phyloP scores from a whole-genome alignment of 2,888 invertebrate species.

The Conomelus anceps region DNA sequence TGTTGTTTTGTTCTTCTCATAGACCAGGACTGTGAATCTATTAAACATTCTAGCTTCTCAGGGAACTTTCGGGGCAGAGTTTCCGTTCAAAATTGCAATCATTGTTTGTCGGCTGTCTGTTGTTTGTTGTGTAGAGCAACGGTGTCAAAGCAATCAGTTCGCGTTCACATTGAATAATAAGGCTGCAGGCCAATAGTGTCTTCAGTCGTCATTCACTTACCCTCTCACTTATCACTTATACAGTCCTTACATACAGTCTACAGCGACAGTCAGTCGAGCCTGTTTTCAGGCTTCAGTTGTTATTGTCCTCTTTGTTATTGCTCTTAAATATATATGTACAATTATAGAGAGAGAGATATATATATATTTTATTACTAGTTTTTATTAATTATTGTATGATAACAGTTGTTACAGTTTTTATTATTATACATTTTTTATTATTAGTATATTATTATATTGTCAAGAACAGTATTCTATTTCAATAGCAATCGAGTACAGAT shows the following conservation, averaged over 20 bases:
- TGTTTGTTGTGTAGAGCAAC: neutral
- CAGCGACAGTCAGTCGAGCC: too few species aligned
- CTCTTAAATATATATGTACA: neutral
- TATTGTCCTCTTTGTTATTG: constrained; percentile 6
- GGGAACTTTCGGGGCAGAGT: neutral
- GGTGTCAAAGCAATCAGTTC: neutral
- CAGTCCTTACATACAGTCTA: neutral
- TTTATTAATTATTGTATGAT: constrained; percentile 2
- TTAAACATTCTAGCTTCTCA: constrained; percentile 5
- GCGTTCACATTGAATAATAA: neutral
- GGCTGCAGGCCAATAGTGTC: too few species aligned
- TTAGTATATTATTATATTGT: neutral
- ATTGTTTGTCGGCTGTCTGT: constrained; percentile 2
- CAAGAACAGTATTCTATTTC: neutral
- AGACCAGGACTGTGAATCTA: neutral
- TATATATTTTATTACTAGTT: constrained; percentile 7
- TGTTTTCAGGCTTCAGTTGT: neutral
- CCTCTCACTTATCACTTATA: too few species aligned
- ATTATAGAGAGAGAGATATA: neutral
- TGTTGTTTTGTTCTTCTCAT: neutral
- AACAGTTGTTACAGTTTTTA: constrained; percentile 8
- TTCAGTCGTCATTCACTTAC: neutral
- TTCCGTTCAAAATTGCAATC: neutral
- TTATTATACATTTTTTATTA: neutral
- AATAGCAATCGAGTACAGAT: neutral